Evolutionary conservation across 2,888 invertebrate genomes (phyloP), one percentile per base, ranked within the genome.

Genomic region (Zaprionus bogoriensis): DNA sequence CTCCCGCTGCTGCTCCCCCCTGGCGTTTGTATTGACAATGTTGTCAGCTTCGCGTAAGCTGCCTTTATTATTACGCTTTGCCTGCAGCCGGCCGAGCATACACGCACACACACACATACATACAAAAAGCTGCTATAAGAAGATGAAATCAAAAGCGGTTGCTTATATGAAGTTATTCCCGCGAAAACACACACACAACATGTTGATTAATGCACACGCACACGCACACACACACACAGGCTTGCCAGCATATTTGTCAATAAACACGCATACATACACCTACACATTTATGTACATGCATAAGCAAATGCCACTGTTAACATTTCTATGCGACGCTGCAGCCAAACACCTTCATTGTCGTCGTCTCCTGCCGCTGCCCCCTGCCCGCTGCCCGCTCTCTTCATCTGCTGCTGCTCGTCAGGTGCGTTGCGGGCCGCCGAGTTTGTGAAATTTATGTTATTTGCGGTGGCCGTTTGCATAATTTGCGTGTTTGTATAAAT

Each of bases 381-480:
- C 25, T 3, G 10, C 19, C 23, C n/a, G 12, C 7, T 4, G 5
- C 14, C 27, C 42, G 6, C 17, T 9, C 55, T 28, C 14, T 30
- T 28, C 20, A 27, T 44, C 19, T 67, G 19, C 39, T 38, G 32
- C n/a, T 14, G 27, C 28, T 64, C 58, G 64, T 73, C 79, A 82
- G 83, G 76, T 80, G 86, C 69, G 86, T 82, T 80, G 82, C 63
- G 64, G 77, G 70, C 79, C 83, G 86, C 67, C 79, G 74, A 76
- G 80, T 59, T 76, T 86, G 80, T 67, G 83, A 81, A 81, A 81
- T 81, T 81, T 81, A 81, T 81, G 80, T 86, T 81, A 81, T 81
- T 81, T 81, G 80, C 80, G 80, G 80, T 83, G 61, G 86, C 77
- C 80, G 80, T 86, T 81, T 81, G 80, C 80, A 81, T 81, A 81